Evolutionary conservation across 2,113 vertebrate species (phyloP), one percentile per base, ranked within the genome.

Genomic region (Glareola pratincola): DNA sequence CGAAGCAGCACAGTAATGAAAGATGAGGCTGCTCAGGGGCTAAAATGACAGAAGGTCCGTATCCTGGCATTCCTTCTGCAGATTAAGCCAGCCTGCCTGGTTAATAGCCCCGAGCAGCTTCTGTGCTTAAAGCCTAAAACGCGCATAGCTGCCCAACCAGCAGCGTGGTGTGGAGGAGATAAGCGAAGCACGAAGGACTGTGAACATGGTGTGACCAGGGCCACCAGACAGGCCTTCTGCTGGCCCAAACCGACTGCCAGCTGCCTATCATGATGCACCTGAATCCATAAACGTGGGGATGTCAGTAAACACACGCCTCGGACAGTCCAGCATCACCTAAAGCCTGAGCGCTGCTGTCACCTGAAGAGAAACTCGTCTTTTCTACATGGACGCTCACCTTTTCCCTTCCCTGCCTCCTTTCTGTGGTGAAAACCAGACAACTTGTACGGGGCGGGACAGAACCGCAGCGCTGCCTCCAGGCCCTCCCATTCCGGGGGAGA

Each of bases 221-320:
- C 18, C 37, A 37, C n/a, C 10, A 45, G 8, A 10, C 1, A 57
- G 32, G 59, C 22, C 5, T 29, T 17, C 60, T 37, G 37, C 3
- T 6, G 26, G 26, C 17, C 67, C 2, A 2, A 63, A 37, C 5
- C 1, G 1, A 37, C 48, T 23, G 51, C 32, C 64, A 64, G 14
- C 4, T 23, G 20, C 27, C n/a, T 18, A 1, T 3, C 43, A 2
- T 0, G 24, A 50, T 11, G 32, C 32, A 15, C 32, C 39, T 13
- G 11, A 27, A 29, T 3, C 18, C 11, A 22, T 2, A 47, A 4
- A 47, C 1, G 9, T 3, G 18, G 3, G 3, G 7, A 13, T 2
- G 4, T 7, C 69, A 48, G 15, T 6, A 20, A 66, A 71, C 8
- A 54, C 5, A 5, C 2, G 14, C 29, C 45, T 34, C 2, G 14